These are phyloP conservation scores for Podabrus alpinus DNA, from an alignment of 2,888 invertebrate genomes.

Conservation along the genomic window DNA sequence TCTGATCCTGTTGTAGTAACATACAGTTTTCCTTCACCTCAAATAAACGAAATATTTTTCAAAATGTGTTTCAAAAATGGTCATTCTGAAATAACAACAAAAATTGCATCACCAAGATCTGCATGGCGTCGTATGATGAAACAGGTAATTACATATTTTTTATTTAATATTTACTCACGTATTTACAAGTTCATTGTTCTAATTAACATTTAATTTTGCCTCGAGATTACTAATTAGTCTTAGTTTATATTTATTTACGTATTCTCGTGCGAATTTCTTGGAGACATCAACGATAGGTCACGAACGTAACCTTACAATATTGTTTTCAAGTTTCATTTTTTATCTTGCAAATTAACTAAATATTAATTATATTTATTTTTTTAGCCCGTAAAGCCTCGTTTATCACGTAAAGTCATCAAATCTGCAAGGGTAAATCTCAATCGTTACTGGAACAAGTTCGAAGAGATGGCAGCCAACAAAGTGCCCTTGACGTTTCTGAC, in stretches of 20 bases:
- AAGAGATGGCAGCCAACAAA: slow-evolving; percentile 57
- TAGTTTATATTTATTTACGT: neutral
- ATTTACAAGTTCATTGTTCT: neutral
- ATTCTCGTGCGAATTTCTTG: neutral
- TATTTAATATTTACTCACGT: neutral
- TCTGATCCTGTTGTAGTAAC: slow-evolving; percentile 16
- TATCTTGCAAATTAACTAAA: neutral
- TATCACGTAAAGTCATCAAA: slow-evolving; percentile 62
- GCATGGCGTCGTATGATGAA: slow-evolving; percentile 63
- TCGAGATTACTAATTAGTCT: neutral
- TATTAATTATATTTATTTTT: slow-evolving; percentile 45
- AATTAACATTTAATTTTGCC: neutral
- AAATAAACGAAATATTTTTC: slow-evolving; percentile 11
- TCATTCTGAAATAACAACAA: slow-evolving; percentile 51
- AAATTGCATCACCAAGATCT: slow-evolving; percentile 54
- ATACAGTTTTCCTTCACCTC: slow-evolving; percentile 5
- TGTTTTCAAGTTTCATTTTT: neutral
- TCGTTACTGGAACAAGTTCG: slow-evolving; percentile 68
- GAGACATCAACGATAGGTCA: neutral
- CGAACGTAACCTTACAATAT: neutral
- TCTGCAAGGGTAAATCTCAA: slow-evolving; percentile 67
- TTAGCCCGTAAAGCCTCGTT: slow-evolving; percentile 62
- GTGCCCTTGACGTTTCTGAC: slow-evolving; percentile 39
- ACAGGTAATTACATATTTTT: slow-evolving; percentile 59
- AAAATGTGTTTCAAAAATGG: slow-evolving; percentile 64